Conservation (phyloP, 2,113 vertebrate species). For the Zosterops hypoxanthus region DNA sequence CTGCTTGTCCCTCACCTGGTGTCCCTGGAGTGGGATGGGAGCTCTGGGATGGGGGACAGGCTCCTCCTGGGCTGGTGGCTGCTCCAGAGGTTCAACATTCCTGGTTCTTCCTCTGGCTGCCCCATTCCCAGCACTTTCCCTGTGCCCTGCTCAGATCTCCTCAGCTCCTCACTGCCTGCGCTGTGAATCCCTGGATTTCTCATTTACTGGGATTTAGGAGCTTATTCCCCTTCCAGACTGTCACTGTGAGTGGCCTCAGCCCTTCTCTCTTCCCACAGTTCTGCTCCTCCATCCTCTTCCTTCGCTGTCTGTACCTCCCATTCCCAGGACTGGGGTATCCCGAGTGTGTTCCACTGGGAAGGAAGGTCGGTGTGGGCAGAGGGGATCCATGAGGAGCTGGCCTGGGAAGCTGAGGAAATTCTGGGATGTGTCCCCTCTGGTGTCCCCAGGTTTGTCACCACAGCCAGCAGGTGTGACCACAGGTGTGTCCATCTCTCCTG, state of each 20-base stretch:
- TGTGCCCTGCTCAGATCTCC: accelerated
- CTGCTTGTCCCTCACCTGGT: accelerated
- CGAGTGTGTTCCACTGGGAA: neutral
- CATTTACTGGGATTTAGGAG: neutral
- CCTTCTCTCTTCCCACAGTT: neutral
- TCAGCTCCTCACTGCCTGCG: accelerated
- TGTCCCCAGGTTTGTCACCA: neutral
- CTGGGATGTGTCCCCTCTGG: neutral
- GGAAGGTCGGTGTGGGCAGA: accelerated
- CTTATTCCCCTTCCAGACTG: neutral
- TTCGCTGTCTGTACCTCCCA: accelerated
- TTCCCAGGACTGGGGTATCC: neutral
- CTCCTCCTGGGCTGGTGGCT: neutral
- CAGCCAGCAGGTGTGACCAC: neutral
- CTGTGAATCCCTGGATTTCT: neutral
- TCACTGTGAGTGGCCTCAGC: neutral
- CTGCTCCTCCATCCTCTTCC: neutral
- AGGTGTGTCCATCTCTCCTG: neutral
- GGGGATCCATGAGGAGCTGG: neutral
- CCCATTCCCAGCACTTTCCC: neutral
- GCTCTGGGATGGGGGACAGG: neutral
- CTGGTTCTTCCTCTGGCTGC: neutral
- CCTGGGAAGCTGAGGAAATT: neutral
- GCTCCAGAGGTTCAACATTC: neutral
- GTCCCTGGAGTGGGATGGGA: neutral